phyloP scores from a whole-genome alignment of 2,113 vertebrate species.

The Rhabdornis inornatus region DNA sequence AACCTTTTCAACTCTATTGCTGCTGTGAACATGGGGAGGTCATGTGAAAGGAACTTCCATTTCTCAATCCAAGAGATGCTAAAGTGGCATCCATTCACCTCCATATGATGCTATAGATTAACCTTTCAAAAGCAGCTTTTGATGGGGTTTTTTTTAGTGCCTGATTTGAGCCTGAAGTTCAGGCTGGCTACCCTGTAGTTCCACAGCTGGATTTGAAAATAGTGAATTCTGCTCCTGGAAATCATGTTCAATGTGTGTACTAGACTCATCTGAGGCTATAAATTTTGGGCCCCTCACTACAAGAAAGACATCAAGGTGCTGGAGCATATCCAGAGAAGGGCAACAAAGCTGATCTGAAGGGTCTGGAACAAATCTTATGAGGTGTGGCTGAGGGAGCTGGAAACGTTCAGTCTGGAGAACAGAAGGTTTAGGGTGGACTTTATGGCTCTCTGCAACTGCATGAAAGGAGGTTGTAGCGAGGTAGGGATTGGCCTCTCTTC shows the following conservation, averaged over 20 bases:
- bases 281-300: not conserved
- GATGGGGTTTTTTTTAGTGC: rapidly evolving
- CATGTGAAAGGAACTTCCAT: not conserved
- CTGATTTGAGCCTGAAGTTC: not conserved
- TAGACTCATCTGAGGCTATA: not conserved
- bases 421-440: not conserved
- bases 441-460: not conserved
- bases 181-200: not conserved
- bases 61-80: not conserved
- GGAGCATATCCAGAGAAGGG: not conserved
- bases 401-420: not conserved
- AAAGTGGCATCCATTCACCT: not conserved
- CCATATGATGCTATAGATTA: not conserved
- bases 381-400: not conserved
- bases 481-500: not conserved
- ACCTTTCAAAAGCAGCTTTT: not conserved
- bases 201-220: not conserved
- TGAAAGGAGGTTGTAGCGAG: not conserved
- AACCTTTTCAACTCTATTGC: not conserved
- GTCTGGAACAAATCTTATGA: not conserved
- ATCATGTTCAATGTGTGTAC: not conserved
- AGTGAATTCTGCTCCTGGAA: not conserved
- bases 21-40: not conserved
- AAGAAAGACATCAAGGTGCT: not conserved
- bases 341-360: not conserved